phyloP scores from a whole-genome alignment of 2,888 invertebrate species.

The Hypsopygia costalis region DNA sequence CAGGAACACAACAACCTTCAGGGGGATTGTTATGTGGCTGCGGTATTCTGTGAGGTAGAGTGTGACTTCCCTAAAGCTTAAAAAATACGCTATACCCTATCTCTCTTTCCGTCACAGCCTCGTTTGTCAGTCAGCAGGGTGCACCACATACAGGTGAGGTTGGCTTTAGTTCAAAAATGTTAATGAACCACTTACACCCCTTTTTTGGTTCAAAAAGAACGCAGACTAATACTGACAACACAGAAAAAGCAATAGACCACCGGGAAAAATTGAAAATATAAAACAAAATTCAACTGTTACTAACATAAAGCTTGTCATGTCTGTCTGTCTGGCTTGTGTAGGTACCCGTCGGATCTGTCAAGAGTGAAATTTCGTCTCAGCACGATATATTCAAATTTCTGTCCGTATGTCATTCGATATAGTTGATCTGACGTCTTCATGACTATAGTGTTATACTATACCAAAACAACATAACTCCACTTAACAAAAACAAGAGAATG shows the following conservation, averaged over 20 bases:
- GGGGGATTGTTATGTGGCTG: no score
- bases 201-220: no score
- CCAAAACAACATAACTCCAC: constrained; percentile 27
- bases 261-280: constrained; percentile 10
- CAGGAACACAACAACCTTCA: no score
- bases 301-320: constrained; percentile 48
- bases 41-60: no score
- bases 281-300: constrained; percentile 31
- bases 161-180: no score
- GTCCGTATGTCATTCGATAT: constrained; percentile 68
- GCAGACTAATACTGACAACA: no score
- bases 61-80: no score
- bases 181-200: no score
- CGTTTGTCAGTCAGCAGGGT: no score
- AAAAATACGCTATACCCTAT: no score
- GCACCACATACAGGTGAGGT: no score
- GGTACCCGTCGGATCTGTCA: constrained; percentile 58
- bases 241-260: neutral
- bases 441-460: constrained; percentile 26
- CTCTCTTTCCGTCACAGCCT: no score
- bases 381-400: constrained; percentile 66
- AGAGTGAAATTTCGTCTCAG: constrained; percentile 69
- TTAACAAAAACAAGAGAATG: constrained; percentile 17
- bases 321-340: constrained; percentile 31
- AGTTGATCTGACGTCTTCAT: constrained; percentile 65